These are phyloP conservation scores for Chymomyza caudatula DNA, from an alignment of 2,888 invertebrate genomes.

Conservation along the genomic window DNA sequence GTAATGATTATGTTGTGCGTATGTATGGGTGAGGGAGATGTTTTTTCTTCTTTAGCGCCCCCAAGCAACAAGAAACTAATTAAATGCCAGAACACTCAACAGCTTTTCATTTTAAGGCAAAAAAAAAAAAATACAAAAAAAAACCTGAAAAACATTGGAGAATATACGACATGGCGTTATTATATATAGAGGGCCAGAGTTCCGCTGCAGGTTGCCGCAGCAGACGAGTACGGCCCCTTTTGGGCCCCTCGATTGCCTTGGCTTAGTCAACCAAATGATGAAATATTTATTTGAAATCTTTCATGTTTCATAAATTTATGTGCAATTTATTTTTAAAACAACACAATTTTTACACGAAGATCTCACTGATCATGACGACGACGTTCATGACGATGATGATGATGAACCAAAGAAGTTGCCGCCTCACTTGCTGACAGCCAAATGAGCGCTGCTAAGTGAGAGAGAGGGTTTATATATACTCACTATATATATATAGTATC, in stretches of 20 bases:
- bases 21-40: not conserved
- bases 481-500: not conserved
- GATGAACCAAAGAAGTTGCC: constrained; percentile 29
- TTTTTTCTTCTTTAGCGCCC: not conserved
- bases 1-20: not conserved
- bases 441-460: not conserved
- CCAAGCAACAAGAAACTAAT: not conserved
- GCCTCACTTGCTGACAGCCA: constrained; percentile 5
- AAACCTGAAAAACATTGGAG: not conserved
- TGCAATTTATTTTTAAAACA: constrained; percentile 69
- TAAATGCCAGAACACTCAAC: constrained; percentile 11
- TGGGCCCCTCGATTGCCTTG: constrained; percentile 1
- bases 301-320: constrained; percentile 71
- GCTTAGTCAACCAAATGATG: constrained; percentile 51
- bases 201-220: not conserved
- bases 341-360: constrained; percentile 13
- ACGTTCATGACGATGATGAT: constrained; percentile 16
- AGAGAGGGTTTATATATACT: not conserved
- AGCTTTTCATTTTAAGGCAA: constrained; percentile 1
- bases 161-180: not conserved
- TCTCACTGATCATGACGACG: constrained; percentile 24
- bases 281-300: constrained; percentile 73
- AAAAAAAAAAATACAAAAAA: not conserved
- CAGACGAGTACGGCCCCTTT: not conserved
- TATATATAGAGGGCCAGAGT: not conserved